Evolutionary conservation across 2,888 invertebrate species (phyloP).

Genomic region (Brachypalpus laphriformis): DNA sequence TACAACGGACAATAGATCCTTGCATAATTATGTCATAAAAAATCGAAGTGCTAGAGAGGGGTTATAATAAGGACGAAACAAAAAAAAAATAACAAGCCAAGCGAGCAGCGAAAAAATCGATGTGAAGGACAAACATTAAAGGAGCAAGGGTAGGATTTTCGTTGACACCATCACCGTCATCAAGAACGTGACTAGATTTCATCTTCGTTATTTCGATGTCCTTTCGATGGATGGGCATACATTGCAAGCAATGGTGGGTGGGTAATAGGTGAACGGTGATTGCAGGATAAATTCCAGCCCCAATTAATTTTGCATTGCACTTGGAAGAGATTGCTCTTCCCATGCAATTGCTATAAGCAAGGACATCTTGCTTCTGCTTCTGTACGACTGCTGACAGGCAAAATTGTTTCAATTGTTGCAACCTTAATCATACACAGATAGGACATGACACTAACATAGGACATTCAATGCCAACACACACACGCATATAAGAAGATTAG

Average conservation of each 20-base stretch:
- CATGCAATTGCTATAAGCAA: constrained; percentile 2
- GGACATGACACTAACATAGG: constrained; percentile 17
- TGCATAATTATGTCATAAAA: constrained; percentile 52
- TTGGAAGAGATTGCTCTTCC: constrained; percentile 38
- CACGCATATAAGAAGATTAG: not conserved
- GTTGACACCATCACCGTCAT: constrained; percentile 19
- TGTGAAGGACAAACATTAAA: constrained; percentile 8
- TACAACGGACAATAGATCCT: constrained; percentile 53
- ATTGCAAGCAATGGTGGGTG: not conserved
- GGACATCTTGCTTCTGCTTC: constrained; percentile 37
- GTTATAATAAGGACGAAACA: constrained; percentile 21
- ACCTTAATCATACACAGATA: constrained; percentile 30
- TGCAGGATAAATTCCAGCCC: constrained; percentile 37
- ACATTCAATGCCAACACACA: not conserved
- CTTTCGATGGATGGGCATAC: constrained; percentile 19
- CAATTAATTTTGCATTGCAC: constrained; percentile 69
- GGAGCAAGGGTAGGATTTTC: constrained; percentile 21
- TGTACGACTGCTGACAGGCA: constrained; percentile 42
- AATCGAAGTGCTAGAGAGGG: constrained; percentile 41
- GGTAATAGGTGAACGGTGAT: constrained; percentile 22
- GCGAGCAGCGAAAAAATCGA: constrained; percentile 19
- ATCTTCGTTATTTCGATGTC: constrained; percentile 47
- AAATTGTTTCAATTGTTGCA: constrained; percentile 52
- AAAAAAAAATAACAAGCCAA: not conserved
- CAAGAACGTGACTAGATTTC: constrained; percentile 61